Base-by-base conservation (phyloP, 1,140 invertebrate species). In the Dendroctonus ponderosae region DNA sequence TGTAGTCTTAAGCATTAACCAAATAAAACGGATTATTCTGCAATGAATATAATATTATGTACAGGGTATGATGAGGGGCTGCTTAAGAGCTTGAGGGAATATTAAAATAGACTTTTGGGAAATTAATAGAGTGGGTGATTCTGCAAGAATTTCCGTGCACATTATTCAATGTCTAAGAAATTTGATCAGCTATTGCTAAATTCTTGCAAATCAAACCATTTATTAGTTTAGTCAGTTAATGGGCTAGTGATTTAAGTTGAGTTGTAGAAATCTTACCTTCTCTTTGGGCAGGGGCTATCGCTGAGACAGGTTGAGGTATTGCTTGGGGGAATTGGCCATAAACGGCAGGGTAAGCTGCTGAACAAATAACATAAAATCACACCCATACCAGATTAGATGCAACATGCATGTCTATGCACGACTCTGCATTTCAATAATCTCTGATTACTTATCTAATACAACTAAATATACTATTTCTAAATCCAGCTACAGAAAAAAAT, bases 311-410 rank as follows among this genome's bases (percentile, higher is more conserved):
- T 82, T 93, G 92, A 77, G 92, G 89, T 77, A 96, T 90, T 77
- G 93, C 91, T 86, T 96, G 94, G 82, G 94, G 92, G 84, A 94
- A 94, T 86, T 96, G 93, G 79, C 92, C 91, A 84, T 96, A 96
- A 79, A 95, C 91, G 82, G 93, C 90, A 79, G 94, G 92, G 82
- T 94, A 96, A 82, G 93, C 92, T 90, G 91, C 86, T 86, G 85
- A 67, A 88, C 82, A 84, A 82, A 77, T 76, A 72, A 73, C 87
- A 85, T 87, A 79, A 83, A 85, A 83, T 83, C 79, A 81, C 80
- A 80, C 79, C 78, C 76, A 79, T 74, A 78, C 76, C 75, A 74
- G 73, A 71, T 75, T 69, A 69, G 66, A 79, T 76, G 76, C 75
- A 76, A 72, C 64, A 65, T 71, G 65, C 73, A 75, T 75, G 73